Conservation (phyloP, 2,797 vertebrate genomes). For the Urophycis tenuis region DNA sequence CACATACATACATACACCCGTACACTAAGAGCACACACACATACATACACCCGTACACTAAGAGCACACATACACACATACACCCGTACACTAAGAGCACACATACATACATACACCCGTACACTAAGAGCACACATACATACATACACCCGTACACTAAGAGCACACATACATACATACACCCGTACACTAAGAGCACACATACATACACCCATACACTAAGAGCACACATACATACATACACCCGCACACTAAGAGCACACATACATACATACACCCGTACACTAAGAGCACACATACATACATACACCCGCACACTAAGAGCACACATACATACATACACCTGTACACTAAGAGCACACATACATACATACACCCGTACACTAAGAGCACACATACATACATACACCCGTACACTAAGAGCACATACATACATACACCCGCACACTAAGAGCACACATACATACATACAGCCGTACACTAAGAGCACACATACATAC, state of each 20-base stretch:
- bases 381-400: constrained; percentile 49
- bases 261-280: no score
- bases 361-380: no score
- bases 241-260: constrained; percentile 44
- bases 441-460: constrained; percentile 44
- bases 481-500: no score
- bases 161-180: no score
- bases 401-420: constrained; percentile 47
- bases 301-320: constrained; percentile 43
- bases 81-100: constrained; percentile 45
- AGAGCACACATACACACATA: no score
- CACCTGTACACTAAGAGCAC: constrained; percentile 44
- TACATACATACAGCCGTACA: no score
- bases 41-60: constrained; percentile 43
- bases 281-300: constrained; percentile 47
- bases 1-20: no score
- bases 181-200: constrained; percentile 45
- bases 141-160: constrained; percentile 47
- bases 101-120: no score
- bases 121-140: constrained; percentile 49
- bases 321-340: no score
- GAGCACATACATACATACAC: no score
- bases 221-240: no score
- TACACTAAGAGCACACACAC: constrained; percentile 47
- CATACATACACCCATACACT: no score